Evolutionary conservation across 2,888 invertebrate species (phyloP), one percentile per base, ranked within the genome.

Genomic region (Brachynemurus nebulosus): DNA sequence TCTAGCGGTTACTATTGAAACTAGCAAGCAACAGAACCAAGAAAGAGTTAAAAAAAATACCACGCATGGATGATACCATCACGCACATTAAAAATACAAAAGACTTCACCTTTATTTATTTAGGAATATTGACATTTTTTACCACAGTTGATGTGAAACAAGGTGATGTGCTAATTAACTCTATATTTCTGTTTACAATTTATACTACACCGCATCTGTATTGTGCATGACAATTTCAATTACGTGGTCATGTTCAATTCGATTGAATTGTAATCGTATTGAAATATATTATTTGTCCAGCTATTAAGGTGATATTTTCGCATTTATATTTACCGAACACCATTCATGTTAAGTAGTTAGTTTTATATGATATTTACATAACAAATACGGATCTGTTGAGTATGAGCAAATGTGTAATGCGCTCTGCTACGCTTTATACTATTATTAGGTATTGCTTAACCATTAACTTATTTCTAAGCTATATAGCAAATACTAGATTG

Each of bases 161-260:
- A 27, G 27, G 27, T 27, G 27, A 27, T 27, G 27, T 27, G 27
- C 27, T 27, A 27, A 27, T 27, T 27, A 27, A 27, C 27, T 27
- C 5, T 27, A 27, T 27, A n/a, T 27, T n/a, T 27, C 12, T 27
- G 12, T 27, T 27, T 27, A 27, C 12, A 27, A n/a, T 27, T n/a
- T 5, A 27, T n/a, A 27, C 12, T 27, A 27, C 27, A 27, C 9
- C 12, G 11, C 2, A 5, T 27, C 3, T 5, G 6, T 27, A 27
- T 27, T 27, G 12, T n/a, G 12, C 27, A 27, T 27, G 27, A n/a
- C 3, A n/a, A 27, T 27, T 3, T 3, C 12, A 5, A 3, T 3
- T 27, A 27, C 12, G 12, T 4, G 9, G 27, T 27, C 27, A 27
- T 27, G 3, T 4, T 27, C 9, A 4, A 27, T 27, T 4, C 3